Evolutionary conservation across 2,797 vertebrate genomes (phyloP).

Genomic region (Karalla daura): DNA sequence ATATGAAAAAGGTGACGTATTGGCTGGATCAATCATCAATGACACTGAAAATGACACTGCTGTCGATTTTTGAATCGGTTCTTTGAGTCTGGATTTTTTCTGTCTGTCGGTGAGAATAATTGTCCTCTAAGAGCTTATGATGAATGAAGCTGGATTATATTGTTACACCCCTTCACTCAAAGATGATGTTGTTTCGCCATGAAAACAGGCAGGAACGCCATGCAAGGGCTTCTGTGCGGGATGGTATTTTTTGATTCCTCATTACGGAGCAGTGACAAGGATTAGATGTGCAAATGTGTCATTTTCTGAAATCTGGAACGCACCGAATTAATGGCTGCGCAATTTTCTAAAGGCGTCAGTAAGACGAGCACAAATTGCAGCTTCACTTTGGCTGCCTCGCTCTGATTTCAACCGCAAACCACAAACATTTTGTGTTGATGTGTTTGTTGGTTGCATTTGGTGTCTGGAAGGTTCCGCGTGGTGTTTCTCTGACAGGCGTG

Average conservation of each 20-base stretch:
- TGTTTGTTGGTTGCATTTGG: neutral
- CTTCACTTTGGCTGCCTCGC: neutral
- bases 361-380: neutral
- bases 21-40: neutral
- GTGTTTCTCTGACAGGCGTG: neutral
- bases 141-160: neutral
- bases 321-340: neutral
- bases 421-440: neutral
- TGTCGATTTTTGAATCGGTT: neutral
- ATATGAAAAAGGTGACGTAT: neutral
- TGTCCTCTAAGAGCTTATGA: neutral
- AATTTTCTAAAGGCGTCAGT: neutral
- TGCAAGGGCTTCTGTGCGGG: neutral
- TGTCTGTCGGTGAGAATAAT: neutral
- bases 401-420: neutral
- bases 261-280: neutral
- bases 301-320: neutral
- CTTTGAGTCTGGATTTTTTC: neutral
- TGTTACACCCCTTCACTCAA: neutral
- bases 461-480: neutral
- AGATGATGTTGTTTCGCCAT: neutral
- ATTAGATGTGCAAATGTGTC: neutral
- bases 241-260: neutral
- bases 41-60: neutral
- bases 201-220: neutral